These are phyloP conservation scores for Calidris pygmaea DNA, from an alignment of 2,113 vertebrate genomes.

Conservation along the genomic window DNA sequence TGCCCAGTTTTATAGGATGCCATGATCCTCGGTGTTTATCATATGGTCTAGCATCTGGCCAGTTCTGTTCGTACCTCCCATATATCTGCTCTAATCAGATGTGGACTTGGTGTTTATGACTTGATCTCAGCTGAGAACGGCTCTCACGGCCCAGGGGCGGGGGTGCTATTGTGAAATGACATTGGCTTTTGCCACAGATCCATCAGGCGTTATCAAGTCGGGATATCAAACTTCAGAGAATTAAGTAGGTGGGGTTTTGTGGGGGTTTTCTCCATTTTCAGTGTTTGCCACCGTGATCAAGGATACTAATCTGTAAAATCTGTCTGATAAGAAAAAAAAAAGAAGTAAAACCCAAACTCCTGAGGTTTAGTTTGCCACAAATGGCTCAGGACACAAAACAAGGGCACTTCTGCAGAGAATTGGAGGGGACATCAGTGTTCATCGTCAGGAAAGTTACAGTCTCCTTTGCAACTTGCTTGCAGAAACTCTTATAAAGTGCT, in stretches of 20 bases:
- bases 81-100: slow-evolving; percentile 68
- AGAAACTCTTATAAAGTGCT: background rate
- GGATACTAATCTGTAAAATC: background rate
- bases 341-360: background rate
- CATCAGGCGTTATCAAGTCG: background rate
- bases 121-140: slow-evolving; percentile 20
- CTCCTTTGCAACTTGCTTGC: background rate
- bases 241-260: background rate
- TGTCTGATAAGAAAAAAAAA: background rate
- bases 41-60: slow-evolving; percentile 77
- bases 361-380: background rate
- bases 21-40: slow-evolving; percentile 71
- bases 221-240: background rate
- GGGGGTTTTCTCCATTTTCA: background rate
- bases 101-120: slow-evolving; percentile 16
- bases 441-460: background rate
- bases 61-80: slow-evolving; percentile 47
- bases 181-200: background rate
- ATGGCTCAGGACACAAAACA: background rate
- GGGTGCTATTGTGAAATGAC: background rate
- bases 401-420: background rate
- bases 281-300: background rate
- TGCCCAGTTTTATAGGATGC: slow-evolving; percentile 65
- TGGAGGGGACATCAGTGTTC: rapidly evolving
- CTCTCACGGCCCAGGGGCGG: background rate